Percentiles rank a stretch among this genome's conserved stretches.
Evolutionary conservation across 2,113 vertebrate genomes (phyloP).

Genomic region (Arenaria interpres): DNA sequence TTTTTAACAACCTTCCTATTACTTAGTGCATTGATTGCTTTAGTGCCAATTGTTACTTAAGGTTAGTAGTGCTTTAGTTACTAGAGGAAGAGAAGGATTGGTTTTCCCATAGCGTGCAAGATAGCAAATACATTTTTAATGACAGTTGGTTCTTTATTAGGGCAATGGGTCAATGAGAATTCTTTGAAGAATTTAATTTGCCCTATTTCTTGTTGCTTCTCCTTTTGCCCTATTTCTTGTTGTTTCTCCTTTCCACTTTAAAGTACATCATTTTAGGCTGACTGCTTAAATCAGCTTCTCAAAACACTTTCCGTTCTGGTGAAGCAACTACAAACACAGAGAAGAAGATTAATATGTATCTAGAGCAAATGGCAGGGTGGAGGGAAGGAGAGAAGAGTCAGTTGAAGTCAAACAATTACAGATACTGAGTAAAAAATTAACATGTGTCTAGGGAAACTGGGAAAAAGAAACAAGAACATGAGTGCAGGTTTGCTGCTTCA

Average conservation of each 20-base stretch:
- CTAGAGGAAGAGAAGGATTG: background rate
- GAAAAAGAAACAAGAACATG: background rate
- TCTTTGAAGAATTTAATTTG: background rate
- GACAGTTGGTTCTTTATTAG: background rate
- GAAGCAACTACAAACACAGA: background rate
- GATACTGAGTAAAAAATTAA: slow-evolving; percentile 7
- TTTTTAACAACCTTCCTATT: slow-evolving; percentile 15
- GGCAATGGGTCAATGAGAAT: background rate
- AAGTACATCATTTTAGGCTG: background rate
- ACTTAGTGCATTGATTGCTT: background rate
- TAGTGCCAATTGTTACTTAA: background rate
- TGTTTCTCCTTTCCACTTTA: background rate
- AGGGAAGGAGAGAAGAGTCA: background rate
- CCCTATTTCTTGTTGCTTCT: background rate
- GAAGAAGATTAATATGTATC: background rate
- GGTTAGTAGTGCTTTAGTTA: background rate
- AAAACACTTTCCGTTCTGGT: background rate
- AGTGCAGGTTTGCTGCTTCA: background rate
- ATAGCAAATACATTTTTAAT: background rate
- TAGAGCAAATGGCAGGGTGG: background rate
- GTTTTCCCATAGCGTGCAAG: background rate
- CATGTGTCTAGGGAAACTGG: background rate
- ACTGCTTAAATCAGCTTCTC: background rate
- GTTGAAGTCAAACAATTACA: background rate
- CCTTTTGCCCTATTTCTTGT: background rate